These are phyloP conservation scores for Gila robusta DNA, from an alignment of 2,797 vertebrate species.

Conservation along the genomic window DNA sequence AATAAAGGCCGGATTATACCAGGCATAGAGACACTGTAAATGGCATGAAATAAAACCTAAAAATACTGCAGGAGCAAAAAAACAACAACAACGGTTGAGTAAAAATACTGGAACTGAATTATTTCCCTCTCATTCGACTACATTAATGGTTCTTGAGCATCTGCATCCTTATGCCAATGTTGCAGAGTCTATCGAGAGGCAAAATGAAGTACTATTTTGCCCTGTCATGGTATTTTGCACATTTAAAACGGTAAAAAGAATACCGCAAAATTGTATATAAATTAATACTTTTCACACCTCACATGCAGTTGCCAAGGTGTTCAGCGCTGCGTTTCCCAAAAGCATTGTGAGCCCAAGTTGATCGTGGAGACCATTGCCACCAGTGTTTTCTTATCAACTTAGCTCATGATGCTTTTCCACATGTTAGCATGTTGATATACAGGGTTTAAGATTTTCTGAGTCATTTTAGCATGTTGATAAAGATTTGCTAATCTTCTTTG, in stretches of 20 bases:
- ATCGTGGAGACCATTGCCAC: too few relatives aligned
- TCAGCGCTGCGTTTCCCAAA: background rate
- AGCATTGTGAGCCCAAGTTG: too few relatives aligned
- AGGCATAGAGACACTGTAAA: conserved; percentile 61
- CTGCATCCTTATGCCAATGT: background rate
- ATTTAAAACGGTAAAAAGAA: background rate
- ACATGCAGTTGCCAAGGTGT: background rate
- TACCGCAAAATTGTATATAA: background rate
- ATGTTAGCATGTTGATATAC: background rate
- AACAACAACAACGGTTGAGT: background rate
- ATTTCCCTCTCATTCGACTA: background rate
- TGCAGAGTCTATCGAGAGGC: too few relatives aligned
- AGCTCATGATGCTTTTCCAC: too few relatives aligned
- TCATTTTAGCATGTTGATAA: background rate
- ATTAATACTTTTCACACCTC: too few relatives aligned
- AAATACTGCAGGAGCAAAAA: conserved; percentile 50
- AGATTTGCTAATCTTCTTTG: background rate
- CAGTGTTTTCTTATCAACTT: too few relatives aligned
- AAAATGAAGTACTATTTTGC: background rate
- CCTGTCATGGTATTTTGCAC: background rate
- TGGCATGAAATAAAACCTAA: conserved; percentile 55
- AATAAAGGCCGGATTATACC: conserved; percentile 56
- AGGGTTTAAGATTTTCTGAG: background rate
- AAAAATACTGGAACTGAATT: background rate
- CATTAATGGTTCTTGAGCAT: background rate